Percentiles rank a stretch among this genome's conserved stretches.
phyloP scores from a whole-genome alignment of 23 tunicate genomes.

The Oikopleura vanhoeffeni region DNA sequence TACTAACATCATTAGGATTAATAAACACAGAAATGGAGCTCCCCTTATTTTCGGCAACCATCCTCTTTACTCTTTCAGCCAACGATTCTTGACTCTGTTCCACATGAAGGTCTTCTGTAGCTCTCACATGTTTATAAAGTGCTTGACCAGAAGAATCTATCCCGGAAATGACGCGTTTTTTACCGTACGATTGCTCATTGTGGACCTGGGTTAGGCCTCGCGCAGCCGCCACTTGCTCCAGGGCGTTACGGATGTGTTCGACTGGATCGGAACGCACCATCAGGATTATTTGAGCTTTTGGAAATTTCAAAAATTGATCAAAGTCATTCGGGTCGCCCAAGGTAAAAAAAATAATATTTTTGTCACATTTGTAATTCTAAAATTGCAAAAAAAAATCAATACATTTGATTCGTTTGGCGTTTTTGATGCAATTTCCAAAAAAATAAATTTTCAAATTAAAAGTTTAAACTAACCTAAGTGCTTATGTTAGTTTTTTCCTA shows the following conservation, averaged over 20 bases:
- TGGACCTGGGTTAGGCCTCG: conserved; percentile 8
- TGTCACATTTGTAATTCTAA: too few relatives aligned
- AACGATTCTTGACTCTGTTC: conserved; percentile 14
- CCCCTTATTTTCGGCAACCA: conserved; percentile 89
- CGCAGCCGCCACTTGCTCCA: conserved; percentile 51
- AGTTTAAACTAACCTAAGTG: too few relatives aligned
- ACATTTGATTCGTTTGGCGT: too few relatives aligned
- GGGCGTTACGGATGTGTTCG: conserved; percentile 81
- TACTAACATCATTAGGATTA: conserved; percentile 58
- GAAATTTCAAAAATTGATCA: too few relatives aligned
- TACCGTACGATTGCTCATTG: conserved; percentile 13
- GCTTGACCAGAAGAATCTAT: background rate
- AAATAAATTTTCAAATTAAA: too few relatives aligned
- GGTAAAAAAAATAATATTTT: too few relatives aligned
- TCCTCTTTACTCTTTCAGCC: conserved; percentile 52
- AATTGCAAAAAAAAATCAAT: too few relatives aligned
- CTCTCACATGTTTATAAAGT: background rate
- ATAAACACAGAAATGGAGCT: conserved; percentile 77
- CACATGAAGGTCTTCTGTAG: background rate
- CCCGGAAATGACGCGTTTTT: conserved; percentile 12
- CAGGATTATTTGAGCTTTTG: conserved; percentile 2
- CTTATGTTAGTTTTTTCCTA: too few relatives aligned
- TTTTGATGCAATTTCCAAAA: too few relatives aligned
- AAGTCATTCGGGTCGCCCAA: too few relatives aligned
- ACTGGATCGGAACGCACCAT: conserved; percentile 95